phyloP scores from a whole-genome alignment of 2,113 vertebrate genomes.

The Menidia beryllina region DNA sequence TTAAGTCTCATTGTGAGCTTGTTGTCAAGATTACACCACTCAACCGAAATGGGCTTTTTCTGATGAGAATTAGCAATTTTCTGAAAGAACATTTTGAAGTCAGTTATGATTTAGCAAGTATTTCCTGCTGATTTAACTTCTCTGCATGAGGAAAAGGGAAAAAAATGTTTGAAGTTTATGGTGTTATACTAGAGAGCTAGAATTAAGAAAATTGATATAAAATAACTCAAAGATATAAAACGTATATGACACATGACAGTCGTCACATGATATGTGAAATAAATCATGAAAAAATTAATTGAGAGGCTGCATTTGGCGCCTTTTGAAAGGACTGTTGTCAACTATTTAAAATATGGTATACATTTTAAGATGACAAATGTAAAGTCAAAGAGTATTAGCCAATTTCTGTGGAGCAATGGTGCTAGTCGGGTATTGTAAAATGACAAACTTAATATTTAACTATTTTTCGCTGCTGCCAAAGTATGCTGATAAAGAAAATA shows the following conservation, averaged over 20 bases:
- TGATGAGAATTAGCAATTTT: slow-evolving; percentile 7
- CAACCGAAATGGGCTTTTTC: slow-evolving; percentile 12
- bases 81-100: background rate
- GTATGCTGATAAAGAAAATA: background rate
- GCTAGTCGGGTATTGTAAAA: background rate
- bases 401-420: background rate
- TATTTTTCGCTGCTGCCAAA: background rate
- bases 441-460: background rate
- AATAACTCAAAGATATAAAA: too few relatives aligned
- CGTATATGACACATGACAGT: too few relatives aligned
- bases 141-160: background rate
- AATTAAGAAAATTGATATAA: slow-evolving; percentile 5
- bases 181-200: slow-evolving; percentile 6
- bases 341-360: background rate
- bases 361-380: background rate
- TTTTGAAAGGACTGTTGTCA: background rate
- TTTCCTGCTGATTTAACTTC: slow-evolving; percentile 16
- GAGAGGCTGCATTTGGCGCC: too few relatives aligned
- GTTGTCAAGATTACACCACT: slow-evolving; percentile 13
- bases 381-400: background rate
- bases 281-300: too few relatives aligned
- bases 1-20: background rate
- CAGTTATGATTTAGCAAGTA: background rate
- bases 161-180: background rate
- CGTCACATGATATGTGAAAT: too few relatives aligned